These are phyloP conservation scores for Eulacestoma nigropectus DNA, from an alignment of 2,113 vertebrate species.

Conservation along the genomic window DNA sequence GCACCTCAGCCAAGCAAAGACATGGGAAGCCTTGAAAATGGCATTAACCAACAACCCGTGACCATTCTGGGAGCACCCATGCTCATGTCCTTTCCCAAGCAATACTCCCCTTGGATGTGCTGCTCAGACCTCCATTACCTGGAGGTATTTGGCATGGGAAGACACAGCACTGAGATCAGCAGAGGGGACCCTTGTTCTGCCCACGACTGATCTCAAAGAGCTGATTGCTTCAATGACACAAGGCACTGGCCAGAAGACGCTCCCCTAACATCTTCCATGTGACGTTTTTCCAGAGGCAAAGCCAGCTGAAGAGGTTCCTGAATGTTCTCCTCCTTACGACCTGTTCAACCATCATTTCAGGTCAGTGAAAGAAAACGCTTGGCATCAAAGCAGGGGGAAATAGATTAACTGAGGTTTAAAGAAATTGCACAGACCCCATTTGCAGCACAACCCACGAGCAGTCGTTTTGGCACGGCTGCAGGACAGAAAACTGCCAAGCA, in stretches of 20 bases:
- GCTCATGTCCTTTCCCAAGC: neutral
- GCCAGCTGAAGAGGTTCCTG: neutral
- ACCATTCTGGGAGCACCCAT: neutral
- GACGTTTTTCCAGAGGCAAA: neutral
- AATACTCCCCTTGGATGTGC: neutral
- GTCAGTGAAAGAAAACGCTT: neutral
- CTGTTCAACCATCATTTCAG: neutral
- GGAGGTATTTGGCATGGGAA: neutral
- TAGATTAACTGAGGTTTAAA: neutral
- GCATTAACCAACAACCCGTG: neutral
- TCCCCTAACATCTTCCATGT: neutral
- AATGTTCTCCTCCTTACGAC: neutral
- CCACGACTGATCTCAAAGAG: neutral
- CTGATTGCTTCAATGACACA: neutral
- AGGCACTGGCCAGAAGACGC: neutral
- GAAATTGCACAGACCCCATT: neutral
- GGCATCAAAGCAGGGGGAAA: neutral
- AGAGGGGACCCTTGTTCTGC: neutral
- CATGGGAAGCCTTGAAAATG: neutral
- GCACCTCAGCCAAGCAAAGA: neutral
- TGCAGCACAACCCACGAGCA: fast-evolving
- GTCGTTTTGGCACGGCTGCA: neutral
- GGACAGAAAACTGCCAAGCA: neutral
- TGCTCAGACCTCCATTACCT: neutral
- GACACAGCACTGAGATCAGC: neutral